Conservation (phyloP, 1,140 invertebrate genomes). For the Diachasmimorpha longicaudata region DNA sequence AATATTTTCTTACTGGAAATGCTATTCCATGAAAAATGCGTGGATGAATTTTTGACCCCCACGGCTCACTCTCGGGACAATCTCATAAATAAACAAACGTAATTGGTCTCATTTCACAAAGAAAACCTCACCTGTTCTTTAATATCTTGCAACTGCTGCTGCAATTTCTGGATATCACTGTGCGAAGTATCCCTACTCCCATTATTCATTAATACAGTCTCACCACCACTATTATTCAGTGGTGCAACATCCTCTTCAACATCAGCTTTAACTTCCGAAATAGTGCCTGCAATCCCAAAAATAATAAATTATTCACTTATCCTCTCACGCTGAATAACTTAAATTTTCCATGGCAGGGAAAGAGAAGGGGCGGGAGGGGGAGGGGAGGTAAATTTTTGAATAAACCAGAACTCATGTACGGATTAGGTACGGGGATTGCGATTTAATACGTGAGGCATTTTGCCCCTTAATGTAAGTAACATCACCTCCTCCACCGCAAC, state of each 20-base stretch:
- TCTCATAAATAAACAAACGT: too few species aligned
- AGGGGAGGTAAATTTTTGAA: not conserved
- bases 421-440: not conserved
- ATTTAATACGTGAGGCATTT: constrained; percentile 34
- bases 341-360: not conserved
- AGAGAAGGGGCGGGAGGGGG: too few species aligned
- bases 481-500: constrained; percentile 66
- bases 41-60: too few species aligned
- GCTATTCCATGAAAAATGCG: too few species aligned
- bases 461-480: constrained; percentile 47
- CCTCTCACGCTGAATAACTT: not conserved
- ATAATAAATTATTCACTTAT: not conserved
- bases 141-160: constrained; percentile 96
- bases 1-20: too few species aligned
- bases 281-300: constrained; percentile 49
- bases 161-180: constrained; percentile 89
- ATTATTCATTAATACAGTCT: constrained; percentile 79
- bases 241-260: constrained; percentile 56
- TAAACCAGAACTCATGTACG: not conserved
- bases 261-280: constrained; percentile 64
- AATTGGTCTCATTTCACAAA: too few species aligned
- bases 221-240: constrained; percentile 40
- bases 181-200: constrained; percentile 75
- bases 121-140: constrained; percentile 85
- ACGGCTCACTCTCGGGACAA: too few species aligned